phyloP scores from a whole-genome alignment of 35 echinoderm and acorn worm genomes.

The Eucidaris tribuloides region DNA sequence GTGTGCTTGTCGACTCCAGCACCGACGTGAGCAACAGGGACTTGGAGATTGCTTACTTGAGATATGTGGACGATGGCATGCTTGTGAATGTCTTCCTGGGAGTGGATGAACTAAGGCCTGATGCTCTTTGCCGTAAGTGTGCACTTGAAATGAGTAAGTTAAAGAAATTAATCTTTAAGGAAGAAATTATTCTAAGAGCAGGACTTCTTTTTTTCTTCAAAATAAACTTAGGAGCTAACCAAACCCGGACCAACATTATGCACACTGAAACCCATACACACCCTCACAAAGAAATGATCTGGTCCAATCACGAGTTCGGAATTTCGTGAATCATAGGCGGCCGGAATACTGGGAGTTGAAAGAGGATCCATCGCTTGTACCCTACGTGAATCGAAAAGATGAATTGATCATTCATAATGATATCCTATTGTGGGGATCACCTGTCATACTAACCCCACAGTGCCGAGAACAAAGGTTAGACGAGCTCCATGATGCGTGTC shows the following conservation, averaged over 20 bases:
- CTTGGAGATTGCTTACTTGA: background rate
- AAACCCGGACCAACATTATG: too few species aligned
- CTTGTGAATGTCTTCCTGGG: background rate
- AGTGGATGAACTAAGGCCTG: background rate
- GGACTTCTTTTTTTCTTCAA: too few species aligned
- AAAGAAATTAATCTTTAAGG: too few species aligned
- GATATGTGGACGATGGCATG: background rate
- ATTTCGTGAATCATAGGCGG: background rate
- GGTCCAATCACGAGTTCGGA: background rate
- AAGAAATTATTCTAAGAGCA: too few species aligned
- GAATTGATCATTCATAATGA: constrained; percentile 51
- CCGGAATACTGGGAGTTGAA: background rate
- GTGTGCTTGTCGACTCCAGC: background rate
- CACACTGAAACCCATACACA: background rate
- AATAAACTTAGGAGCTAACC: too few species aligned
- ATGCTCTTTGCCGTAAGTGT: background rate
- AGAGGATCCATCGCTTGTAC: constrained; percentile 14
- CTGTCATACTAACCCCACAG: constrained; percentile 51
- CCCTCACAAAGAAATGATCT: constrained; percentile 18
- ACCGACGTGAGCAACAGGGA: background rate
- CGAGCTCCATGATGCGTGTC: constrained; percentile 16
- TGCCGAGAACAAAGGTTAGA: background rate
- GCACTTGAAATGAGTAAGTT: background rate
- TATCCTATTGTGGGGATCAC: constrained; percentile 42
- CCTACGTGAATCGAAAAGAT: constrained; percentile 12